Conservation (phyloP, 37 sponge, comb jelly and placozoan species). For the Cliona cf. orientalis region DNA sequence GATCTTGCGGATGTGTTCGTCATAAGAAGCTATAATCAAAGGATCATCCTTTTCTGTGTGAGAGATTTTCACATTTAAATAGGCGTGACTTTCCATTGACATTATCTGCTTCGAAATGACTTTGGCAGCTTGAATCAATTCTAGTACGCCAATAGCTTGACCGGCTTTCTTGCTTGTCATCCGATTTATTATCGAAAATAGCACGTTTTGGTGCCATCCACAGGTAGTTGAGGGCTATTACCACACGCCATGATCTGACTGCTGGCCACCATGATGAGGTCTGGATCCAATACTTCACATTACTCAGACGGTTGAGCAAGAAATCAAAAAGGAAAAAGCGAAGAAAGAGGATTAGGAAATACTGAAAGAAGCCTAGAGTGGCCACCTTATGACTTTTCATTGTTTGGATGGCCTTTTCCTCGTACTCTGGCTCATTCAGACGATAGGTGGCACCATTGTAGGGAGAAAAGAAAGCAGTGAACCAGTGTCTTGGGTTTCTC, state of each 20-base stretch:
- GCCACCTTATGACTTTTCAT: conserved; percentile 60
- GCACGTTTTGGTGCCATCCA: conserved; percentile 74
- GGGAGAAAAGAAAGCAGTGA: conserved; percentile 67
- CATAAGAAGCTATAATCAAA: no score
- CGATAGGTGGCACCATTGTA: conserved; percentile 78
- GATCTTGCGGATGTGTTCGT: no score
- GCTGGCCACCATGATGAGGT: conserved; percentile 57
- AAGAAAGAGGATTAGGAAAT: conserved; percentile 75
- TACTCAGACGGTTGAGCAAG: conserved; percentile 51
- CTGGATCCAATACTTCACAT: conserved; percentile 75
- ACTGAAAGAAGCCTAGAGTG: conserved; percentile 68
- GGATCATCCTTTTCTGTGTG: no score
- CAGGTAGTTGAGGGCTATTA: conserved; percentile 43
- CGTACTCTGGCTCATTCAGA: conserved; percentile 63
- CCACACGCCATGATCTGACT: conserved; percentile 19
- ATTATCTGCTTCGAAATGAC: no score
- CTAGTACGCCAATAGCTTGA: no score
- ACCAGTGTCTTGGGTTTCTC: conserved; percentile 67
- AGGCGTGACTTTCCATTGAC: no score
- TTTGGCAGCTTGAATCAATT: no score
- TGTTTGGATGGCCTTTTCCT: conserved; percentile 50
- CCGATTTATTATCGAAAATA: conserved; percentile 50
- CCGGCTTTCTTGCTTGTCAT: neutral
- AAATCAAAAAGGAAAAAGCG: conserved; percentile 70
- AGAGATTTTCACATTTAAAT: no score